phyloP scores from a whole-genome alignment of 2,888 invertebrate genomes.

The Drosophila barbarae region DNA sequence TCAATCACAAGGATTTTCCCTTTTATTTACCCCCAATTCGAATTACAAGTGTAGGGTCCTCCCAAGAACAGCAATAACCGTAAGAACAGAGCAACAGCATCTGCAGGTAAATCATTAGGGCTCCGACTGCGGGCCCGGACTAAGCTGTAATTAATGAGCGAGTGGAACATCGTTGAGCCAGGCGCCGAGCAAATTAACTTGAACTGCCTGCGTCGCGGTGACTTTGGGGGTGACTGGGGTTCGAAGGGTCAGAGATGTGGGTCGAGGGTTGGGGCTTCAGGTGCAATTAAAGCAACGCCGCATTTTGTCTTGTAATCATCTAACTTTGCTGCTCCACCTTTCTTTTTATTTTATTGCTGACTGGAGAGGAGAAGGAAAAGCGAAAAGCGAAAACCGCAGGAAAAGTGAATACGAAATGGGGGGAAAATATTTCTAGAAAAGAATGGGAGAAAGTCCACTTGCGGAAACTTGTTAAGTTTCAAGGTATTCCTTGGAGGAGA shows the following conservation, averaged over 20 bases:
- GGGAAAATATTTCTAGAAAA: conserved; percentile 6
- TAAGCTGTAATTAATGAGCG: conserved; percentile 72
- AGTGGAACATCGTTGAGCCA: conserved; percentile 60
- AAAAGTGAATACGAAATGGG: conserved; percentile 16
- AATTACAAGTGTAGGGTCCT: conserved; percentile 8
- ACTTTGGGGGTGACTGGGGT: conserved; percentile 1
- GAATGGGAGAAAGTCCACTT: conserved; percentile 1
- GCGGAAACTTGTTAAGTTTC: conserved; percentile 19
- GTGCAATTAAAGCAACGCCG: conserved; percentile 64
- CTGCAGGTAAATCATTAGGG: conserved; percentile 65
- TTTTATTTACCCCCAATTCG: neutral
- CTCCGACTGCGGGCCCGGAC: conserved; percentile 39
- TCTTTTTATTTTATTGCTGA: conserved; percentile 14
- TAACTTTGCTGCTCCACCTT: conserved; percentile 25
- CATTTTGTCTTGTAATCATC: conserved; percentile 45
- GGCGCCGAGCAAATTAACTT: conserved; percentile 64
- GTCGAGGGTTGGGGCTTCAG: conserved; percentile 47
- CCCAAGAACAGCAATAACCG: neutral
- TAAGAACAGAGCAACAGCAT: conserved; percentile 32
- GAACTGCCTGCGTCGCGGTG: conserved; percentile 43
- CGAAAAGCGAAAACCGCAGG: conserved; percentile 15
- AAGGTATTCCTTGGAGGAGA: conserved; percentile 11
- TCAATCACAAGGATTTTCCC: neutral
- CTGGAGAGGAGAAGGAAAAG: conserved; percentile 3
- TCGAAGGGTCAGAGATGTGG: conserved; percentile 10